Percentiles rank a stretch among this genome's conserved stretches.
These are phyloP conservation scores for Caenorhabditis sp. DNA, from an alignment of 2,888 invertebrate genomes.

Conservation along the genomic window DNA sequence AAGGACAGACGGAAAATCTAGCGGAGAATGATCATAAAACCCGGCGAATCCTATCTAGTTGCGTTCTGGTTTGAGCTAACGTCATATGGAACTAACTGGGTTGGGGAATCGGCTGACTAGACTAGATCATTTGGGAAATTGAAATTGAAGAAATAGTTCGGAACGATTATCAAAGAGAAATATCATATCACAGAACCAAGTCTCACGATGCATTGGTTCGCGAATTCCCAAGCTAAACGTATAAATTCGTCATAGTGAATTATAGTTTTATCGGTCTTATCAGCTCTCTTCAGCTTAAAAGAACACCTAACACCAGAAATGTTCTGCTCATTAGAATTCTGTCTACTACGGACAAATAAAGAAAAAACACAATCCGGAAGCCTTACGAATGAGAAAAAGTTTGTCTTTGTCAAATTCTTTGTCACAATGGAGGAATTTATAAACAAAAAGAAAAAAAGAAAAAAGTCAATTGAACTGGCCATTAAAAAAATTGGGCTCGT, in stretches of 20 bases:
- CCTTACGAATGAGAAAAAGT: neutral
- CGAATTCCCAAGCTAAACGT: neutral
- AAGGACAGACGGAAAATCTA: slow-evolving; percentile 34
- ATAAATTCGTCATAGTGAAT: too few relatives aligned
- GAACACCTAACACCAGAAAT: neutral
- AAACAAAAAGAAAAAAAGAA: neutral
- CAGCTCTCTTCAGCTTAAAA: neutral
- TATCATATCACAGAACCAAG: too few relatives aligned
- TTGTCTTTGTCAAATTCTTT: neutral
- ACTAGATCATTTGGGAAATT: neutral
- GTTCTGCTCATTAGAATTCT: slow-evolving; percentile 2
- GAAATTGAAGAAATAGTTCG: neutral
- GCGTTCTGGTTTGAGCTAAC: neutral
- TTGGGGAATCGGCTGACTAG: slow-evolving; percentile 10
- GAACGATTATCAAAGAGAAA: too few relatives aligned
- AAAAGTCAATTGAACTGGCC: neutral
- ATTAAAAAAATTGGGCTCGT: neutral
- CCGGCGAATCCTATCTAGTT: slow-evolving; percentile 30
- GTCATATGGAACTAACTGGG: slow-evolving; percentile 42
- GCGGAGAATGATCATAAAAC: slow-evolving; percentile 55
- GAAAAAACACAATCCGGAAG: neutral
- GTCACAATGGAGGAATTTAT: neutral
- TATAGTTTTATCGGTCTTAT: too few relatives aligned
- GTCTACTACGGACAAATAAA: too few relatives aligned
- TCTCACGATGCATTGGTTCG: too few relatives aligned